Conservation (phyloP, 2,113 vertebrate genomes). For the Mormyrus iriodes region DNA sequence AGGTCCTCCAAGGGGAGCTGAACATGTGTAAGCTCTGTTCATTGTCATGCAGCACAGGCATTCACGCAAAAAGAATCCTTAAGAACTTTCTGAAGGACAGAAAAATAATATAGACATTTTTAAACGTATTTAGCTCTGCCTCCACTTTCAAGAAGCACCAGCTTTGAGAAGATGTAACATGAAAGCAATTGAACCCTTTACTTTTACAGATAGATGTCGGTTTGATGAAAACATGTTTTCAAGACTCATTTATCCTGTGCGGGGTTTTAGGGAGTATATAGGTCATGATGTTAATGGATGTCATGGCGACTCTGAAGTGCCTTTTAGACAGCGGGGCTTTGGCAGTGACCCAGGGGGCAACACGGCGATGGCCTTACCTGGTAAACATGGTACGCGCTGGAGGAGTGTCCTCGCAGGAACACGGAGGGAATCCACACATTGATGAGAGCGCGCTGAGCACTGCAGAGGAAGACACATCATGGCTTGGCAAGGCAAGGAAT, state of each 20-base stretch:
- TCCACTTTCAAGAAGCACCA: not conserved
- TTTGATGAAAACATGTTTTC: not conserved
- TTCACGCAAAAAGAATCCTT: not conserved
- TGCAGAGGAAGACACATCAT: constrained; percentile 40
- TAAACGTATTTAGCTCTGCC: not conserved
- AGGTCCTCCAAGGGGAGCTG: not conserved
- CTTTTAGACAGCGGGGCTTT: not conserved
- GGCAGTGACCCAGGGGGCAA: not conserved
- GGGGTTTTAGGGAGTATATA: not conserved
- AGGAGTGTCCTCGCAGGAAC: constrained; percentile 88
- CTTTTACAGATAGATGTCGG: not conserved
- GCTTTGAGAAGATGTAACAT: not conserved
- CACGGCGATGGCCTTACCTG: constrained; percentile 64
- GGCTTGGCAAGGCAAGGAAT: not conserved
- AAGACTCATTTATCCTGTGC: not conserved
- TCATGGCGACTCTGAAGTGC: not conserved
- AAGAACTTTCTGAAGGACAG: not conserved
- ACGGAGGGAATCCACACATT: constrained; percentile 98
- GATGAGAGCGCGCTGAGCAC: constrained; percentile 92
- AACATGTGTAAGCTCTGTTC: not conserved
- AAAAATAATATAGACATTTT: not conserved
- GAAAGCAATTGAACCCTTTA: not conserved
- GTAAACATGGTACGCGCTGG: constrained; percentile 96
- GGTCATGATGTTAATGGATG: not conserved
- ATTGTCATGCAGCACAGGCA: not conserved